Conservation (phyloP, 2,888 invertebrate genomes). For the Selenia dentaria region DNA sequence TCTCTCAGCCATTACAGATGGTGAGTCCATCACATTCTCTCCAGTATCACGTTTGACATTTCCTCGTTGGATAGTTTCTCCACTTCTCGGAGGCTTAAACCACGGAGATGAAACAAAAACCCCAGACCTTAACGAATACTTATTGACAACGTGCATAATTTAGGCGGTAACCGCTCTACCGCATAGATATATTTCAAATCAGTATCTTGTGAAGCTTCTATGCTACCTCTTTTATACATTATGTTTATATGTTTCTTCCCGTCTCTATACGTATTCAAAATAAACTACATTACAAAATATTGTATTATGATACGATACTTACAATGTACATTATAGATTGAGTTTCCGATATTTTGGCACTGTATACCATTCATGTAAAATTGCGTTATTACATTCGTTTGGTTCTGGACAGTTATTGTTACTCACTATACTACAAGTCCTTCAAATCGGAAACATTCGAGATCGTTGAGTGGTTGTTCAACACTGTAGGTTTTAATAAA, state of each 20-base stretch:
- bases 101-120: not conserved
- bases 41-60: not conserved
- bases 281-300: too few relatives aligned
- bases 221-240: constrained; percentile 6
- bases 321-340: too few relatives aligned
- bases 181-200: constrained; percentile 4
- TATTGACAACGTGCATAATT: constrained; percentile 2
- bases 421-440: not conserved
- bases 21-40: not conserved
- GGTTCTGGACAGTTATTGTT: not conserved
- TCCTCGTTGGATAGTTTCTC: constrained; percentile 1
- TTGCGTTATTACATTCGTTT: too few relatives aligned
- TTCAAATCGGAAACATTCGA: constrained; percentile 12
- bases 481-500: not conserved
- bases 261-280: not conserved
- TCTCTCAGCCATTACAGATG: not conserved
- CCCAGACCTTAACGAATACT: not conserved
- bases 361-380: too few relatives aligned
- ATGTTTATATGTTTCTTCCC: not conserved
- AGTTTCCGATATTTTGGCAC: too few relatives aligned
- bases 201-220: constrained; percentile 8
- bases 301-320: too few relatives aligned
- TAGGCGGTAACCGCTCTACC: constrained; percentile 10
- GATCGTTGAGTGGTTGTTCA: constrained; percentile 16
- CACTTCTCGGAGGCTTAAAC: not conserved